Base-by-base conservation (phyloP, 1,140 invertebrate species). In the Bradynema listronoti region DNA sequence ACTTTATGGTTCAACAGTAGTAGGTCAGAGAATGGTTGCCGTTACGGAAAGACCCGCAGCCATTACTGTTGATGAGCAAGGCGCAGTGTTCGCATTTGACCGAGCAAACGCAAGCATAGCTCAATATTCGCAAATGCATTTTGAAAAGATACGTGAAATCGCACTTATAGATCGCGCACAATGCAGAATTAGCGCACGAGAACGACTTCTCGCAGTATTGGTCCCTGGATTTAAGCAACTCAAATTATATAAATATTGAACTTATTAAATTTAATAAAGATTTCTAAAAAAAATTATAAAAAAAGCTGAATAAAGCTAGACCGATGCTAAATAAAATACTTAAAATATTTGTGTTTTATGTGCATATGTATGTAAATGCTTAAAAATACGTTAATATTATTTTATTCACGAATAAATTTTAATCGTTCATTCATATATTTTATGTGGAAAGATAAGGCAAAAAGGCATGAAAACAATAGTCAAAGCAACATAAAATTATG, bases 51-150 rank as follows among this genome's bases (percentile, higher is more conserved):
- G 65, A 45, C 66, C 65, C 7, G 65, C 42, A 14, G 46, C 68
- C 43, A 19, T 67, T n/a, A 41, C 56, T 27, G 43, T 67, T 29
- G 65, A 67, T 30, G 69, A 67, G 22, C 27, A 41, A 22, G 51
- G 65, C 1, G 71, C 69, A 36, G 11, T 70, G 14, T 72, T 67
- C 39, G 69, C 71, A 6, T 70, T 70, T 47, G 65, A 67, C 45
- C 41, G 53, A 32, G 70, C 65, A 6, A 67, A 45, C 6, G 64
- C 43, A 42, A 41, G 43, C 32, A 47, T 67, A 24, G 57, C 56
- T 22, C 36, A 47, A 19, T 51, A 67, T 33, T 67, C 67, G 22
- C 34, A 62, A 29, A 25, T 58, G 6, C 34, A 72, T 56, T 54
- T 65, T 25, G 61, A 63, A 27, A 63, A 63, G 43, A 39, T 63